Conservation (phyloP, 2,797 vertebrate species). For the Coregonus ussuriensis region DNA sequence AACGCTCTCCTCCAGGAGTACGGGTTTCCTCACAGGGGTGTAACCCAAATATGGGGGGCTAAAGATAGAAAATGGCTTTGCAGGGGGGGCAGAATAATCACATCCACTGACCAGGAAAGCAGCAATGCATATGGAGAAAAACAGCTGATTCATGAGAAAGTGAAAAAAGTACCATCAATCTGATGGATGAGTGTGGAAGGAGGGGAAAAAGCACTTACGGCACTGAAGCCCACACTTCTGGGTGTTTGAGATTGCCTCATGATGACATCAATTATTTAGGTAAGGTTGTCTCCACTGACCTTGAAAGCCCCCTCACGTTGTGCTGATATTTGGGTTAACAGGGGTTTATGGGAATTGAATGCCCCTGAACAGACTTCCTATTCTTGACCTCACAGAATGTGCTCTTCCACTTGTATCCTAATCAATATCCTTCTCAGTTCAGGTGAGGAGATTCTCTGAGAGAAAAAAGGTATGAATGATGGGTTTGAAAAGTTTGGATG, state of each 20-base stretch:
- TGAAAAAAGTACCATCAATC: background rate
- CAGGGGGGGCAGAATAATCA: background rate
- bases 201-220: slow-evolving; percentile 52
- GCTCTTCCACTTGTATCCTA: slow-evolving; percentile 55
- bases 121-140: background rate
- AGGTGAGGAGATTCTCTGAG: slow-evolving; percentile 58
- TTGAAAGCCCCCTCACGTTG: slow-evolving; percentile 74
- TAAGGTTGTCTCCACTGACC: slow-evolving; percentile 74
- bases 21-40: background rate
- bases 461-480: slow-evolving; percentile 53
- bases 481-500: slow-evolving; percentile 61
- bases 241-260: slow-evolving; percentile 65
- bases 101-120: background rate
- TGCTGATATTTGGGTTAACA: slow-evolving; percentile 65
- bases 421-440: slow-evolving; percentile 73
- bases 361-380: slow-evolving; percentile 54
- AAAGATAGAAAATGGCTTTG: background rate
- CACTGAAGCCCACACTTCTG: slow-evolving; percentile 60
- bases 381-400: slow-evolving; percentile 68
- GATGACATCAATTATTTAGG: slow-evolving; percentile 81
- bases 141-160: background rate
- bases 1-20: slow-evolving; percentile 11
- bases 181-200: slow-evolving; percentile 8
- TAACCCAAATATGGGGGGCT: background rate
- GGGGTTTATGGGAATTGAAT: slow-evolving; percentile 66